Percentiles rank a stretch among this genome's conserved stretches.
Evolutionary conservation across 2,797 vertebrate genomes (phyloP).

Genomic region (Helicolenus hilgendorfi): DNA sequence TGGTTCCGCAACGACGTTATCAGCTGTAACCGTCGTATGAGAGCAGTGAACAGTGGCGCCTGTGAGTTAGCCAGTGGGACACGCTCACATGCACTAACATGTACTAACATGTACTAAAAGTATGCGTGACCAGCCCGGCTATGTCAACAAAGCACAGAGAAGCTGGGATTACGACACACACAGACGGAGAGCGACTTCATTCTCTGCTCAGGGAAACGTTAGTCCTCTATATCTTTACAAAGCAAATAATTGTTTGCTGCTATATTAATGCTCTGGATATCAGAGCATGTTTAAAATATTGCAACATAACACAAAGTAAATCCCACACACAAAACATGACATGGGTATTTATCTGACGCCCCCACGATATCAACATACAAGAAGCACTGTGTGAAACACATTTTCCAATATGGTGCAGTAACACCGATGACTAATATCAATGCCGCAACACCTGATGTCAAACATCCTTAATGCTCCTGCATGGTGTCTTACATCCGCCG

Average conservation of each 20-base stretch:
- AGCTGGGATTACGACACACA: not conserved
- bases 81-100: not conserved
- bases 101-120: not conserved
- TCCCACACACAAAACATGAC: not conserved
- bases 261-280: not conserved
- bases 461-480: conserved; percentile 33
- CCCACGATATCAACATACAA: not conserved
- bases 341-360: not conserved
- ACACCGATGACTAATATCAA: not conserved
- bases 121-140: accelerated
- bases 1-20: not conserved
- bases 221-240: not conserved
- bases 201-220: not conserved
- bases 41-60: not conserved
- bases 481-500: conserved; percentile 11
- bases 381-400: not conserved
- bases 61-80: not conserved
- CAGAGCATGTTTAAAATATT: not conserved
- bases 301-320: not conserved
- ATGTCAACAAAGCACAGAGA: not conserved
- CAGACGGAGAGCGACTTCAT: not conserved
- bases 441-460: conserved; percentile 36
- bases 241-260: not conserved
- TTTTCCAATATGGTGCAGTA: conserved; percentile 9
- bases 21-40: not conserved